Percentiles rank a stretch among this genome's conserved stretches.
Conservation (phyloP, 1,140 invertebrate species). For the honey bee (Apis mellifera) region Amel_HAv3.1 CM009933.2:2937501-2938000, state of each 20-base stretch:
- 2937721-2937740: slow-evolving; percentile 41
- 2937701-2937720: slow-evolving; percentile 20
- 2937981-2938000: no score
- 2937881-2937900: no score
- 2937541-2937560: slow-evolving; percentile 45
- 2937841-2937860: background rate
- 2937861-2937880: no score
- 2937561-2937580: slow-evolving; percentile 56
- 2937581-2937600: slow-evolving; percentile 41
- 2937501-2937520: slow-evolving; percentile 58
- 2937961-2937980: background rate
- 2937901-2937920: no score
- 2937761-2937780: background rate
- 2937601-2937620: slow-evolving; percentile 56
- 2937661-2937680: background rate
- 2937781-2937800: slow-evolving; percentile 1
- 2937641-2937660: slow-evolving; percentile 21
- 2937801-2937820: background rate
- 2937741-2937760: slow-evolving; percentile 28
- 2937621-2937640: slow-evolving; percentile 61
- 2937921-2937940: background rate
- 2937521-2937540: slow-evolving; percentile 60
- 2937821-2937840: background rate
- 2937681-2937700: no score
- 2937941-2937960: no score